Percentiles rank a stretch among this genome's conserved stretches.
phyloP scores from a whole-genome alignment of 2,797 vertebrate genomes.

The Percopsis omiscomaycus region DNA sequence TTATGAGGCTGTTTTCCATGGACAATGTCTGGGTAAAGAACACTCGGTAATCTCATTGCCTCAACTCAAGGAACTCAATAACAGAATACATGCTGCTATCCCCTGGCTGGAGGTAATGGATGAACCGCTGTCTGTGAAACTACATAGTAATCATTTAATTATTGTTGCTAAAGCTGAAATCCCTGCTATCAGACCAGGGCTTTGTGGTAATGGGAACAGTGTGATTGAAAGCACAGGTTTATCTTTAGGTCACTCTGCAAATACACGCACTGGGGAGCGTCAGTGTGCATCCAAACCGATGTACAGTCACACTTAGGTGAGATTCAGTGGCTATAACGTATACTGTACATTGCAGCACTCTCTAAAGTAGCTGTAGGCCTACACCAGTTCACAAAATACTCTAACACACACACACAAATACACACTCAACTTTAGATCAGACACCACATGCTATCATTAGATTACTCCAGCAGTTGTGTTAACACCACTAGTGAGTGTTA shows the following conservation, averaged over 20 bases:
- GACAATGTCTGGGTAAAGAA: no score
- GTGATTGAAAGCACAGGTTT: conserved; percentile 44
- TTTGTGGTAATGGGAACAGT: conserved; percentile 56
- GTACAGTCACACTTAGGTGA: no score
- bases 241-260: conserved; percentile 29
- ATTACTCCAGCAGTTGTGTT: conserved; percentile 27
- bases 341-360: neutral
- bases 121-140: conserved; percentile 41
- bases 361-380: neutral
- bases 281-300: no score
- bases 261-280: neutral
- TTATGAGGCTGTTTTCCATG: no score
- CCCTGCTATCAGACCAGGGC: conserved; percentile 41
- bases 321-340: neutral
- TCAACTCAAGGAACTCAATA: conserved; percentile 33
- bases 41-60: conserved; percentile 33
- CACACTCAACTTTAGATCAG: conserved; percentile 8
- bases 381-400: neutral
- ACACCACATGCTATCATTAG: conserved; percentile 39
- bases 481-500: conserved; percentile 14
- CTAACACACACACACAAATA: neutral
- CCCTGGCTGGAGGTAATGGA: conserved; percentile 43
- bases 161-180: conserved; percentile 54
- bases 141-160: conserved; percentile 58
- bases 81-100: conserved; percentile 21